Evolutionary conservation across 2,113 vertebrate genomes (phyloP).

Genomic region (Syngnathus typhle): DNA sequence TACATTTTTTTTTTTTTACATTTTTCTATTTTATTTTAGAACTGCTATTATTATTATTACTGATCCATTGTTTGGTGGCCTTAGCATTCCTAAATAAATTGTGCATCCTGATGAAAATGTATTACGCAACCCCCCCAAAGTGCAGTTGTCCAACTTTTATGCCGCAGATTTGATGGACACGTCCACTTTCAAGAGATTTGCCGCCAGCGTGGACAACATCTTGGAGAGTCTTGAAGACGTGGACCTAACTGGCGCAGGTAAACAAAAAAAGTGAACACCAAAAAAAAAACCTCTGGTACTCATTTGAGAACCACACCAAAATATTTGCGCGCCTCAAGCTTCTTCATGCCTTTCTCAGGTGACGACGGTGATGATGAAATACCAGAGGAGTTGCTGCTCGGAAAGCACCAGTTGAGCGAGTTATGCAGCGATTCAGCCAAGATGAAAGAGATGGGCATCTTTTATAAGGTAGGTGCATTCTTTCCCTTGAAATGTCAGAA

Average conservation of each 20-base stretch:
- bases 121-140: background rate
- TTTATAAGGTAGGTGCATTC: conserved; percentile 77
- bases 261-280: conserved; percentile 4
- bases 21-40: background rate
- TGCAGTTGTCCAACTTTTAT: background rate
- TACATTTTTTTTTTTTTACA: conserved; percentile 18
- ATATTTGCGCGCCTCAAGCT: no score
- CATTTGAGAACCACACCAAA: no score
- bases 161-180: conserved; percentile 92
- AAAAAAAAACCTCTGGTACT: no score
- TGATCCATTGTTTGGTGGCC: background rate
- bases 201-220: conserved; percentile 84
- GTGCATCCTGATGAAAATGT: background rate
- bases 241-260: conserved; percentile 88
- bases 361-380: conserved; percentile 80
- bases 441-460: conserved; percentile 96
- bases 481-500: background rate
- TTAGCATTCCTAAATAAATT: background rate
- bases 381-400: conserved; percentile 88
- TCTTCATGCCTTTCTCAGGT: conserved; percentile 56
- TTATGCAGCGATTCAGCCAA: conserved; percentile 91
- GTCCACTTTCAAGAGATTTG: conserved; percentile 92
- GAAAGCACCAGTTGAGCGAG: conserved; percentile 90
- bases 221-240: conserved; percentile 93
- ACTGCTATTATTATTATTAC: background rate